Evolutionary conservation across 2,888 invertebrate genomes (phyloP), one percentile per base, ranked within the genome.

Genomic region (Meliscaeva auricollis): DNA sequence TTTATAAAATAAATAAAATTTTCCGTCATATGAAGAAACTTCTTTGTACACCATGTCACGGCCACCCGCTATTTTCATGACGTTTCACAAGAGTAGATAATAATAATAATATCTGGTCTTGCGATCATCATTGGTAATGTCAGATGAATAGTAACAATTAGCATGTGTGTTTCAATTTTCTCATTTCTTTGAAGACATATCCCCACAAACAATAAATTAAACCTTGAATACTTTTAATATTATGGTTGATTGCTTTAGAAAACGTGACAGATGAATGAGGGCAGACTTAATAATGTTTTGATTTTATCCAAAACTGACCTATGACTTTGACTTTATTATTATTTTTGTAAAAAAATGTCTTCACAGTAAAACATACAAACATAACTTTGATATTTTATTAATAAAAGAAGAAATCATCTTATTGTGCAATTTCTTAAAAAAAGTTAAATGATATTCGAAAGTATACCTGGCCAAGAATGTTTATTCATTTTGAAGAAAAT

Each of bases 261-360:
- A 50, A 64, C 77, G 32, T 78, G 78, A 78, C 78, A 78, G 54
- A 69, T 56, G 74, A 41, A 41, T 54, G 58, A 20, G 35, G 22
- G 50, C 46, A 35, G 17, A 72, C 17, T 44, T 48, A 38, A 52
- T 60, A 8, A 9, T 58, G 13, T 48, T 41, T 6, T 13, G 20
- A 58, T 22, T 50, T 38, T 32, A 50, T 81, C 35, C 15, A 46
- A n/a, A 38, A 44, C 9, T 54, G 60, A 75, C 64, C 75, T 80
- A 38, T 84, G 75, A 80, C 84, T 84, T 76, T 70, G 79, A 58
- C 48, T 32, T 64, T 44, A 35, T 64, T 44, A 20, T 38, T 58
- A 20, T 22, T 7, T 69, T 8, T 11, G 35, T 38, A 41, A 46
- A 22, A 48, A 44, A 62, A 44, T 62, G 22, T 26, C 62, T 62